Base-by-base conservation (phyloP, 2,888 invertebrate species). In the Sminthurinus aureus region DNA sequence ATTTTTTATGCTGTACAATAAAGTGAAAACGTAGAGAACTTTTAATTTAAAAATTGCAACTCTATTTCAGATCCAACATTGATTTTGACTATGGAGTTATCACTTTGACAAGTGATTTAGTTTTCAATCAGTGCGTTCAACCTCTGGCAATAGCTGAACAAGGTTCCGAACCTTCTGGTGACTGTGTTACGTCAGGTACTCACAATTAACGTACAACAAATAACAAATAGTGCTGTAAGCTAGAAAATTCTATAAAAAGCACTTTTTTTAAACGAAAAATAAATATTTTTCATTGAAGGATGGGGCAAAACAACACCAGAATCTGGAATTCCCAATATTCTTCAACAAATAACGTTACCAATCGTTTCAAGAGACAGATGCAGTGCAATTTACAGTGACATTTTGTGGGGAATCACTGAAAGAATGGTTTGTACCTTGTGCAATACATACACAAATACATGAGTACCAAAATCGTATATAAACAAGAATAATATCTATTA, bases 41-140 rank as follows among this genome's bases (percentile, higher is more conserved):
- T 38, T 38, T 38, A 38, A 38, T 38, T 38, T 38, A 6, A 38
- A 38, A 38, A 38, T 38, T 38, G n/a, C n/a, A n/a, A n/a, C n/a
- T 69, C 1, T 20, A 4, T 69, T 22, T n/a, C 12, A 69, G 20
- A 8, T 15, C 69, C 3, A 73, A 24, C 11, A 69, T 79, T 12
- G 79, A 79, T 67, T 79, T 69, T 69, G 79, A 79, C 20, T 79
- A 79, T 20, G 79, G 51, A 50, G 79, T 79, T 0, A 51, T 79
- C 18, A 79, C 79, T 4, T 15, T 50, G 13, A 20, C 20, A 11
- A 51, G 20, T 20, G 38, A 67, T 38, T 79, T 79, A 15, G 20
- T 18, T 12, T 79, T 20, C 79, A 79, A 67, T 51, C n/a, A 50
- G 12, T 20, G 69, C 12, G 71, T 79, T 20, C 79, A 79, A 26